Evolutionary conservation across 2,113 vertebrate genomes (phyloP), one percentile per base, ranked within the genome.

Genomic region (Noturus placidus): DNA sequence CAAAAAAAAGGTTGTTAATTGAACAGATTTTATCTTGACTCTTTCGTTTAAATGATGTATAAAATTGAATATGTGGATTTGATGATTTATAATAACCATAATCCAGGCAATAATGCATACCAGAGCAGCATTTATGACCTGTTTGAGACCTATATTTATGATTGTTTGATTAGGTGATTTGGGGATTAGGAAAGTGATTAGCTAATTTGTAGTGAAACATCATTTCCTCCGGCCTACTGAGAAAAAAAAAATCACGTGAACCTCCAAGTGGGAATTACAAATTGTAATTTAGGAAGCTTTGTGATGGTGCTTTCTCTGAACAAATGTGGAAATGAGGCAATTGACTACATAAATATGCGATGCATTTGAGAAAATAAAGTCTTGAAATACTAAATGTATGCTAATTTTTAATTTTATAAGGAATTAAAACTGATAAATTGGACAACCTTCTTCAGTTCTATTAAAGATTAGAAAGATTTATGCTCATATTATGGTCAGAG

Each of bases 41-140:
- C 46, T 63, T 86, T 57, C 13, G 4, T 86, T 86, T 65, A 50
- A 11, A 65, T 33, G 61, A 19, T 30, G 83, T 72, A 84, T 84
- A 70, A 84, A 84, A 84, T 33, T 38, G 59, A 86, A 85, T 61
- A 80, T 79, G 17, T 50, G 57, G 63, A 61, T 65, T 86, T 67
- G 56, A 67, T 13, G 11, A 52, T 86, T 30, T n/a, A 54, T 86
- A 86, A 86, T 80, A 33, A 80, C 46, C 80, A 69, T 81, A 57
- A 87, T 57, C 22, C 33, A 13, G 35, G 76, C 46, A 80, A 56
- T 86, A 80, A 86, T 80, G 5, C 15, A 63, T 67, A 17, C 46
- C 17, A n/a, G 19, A 46, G 27, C 5, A 56, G 65, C 25, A 25
- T 86, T 78, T 42, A 78, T 42, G 22, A 78, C 85, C 42, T 33